A percentile compares a stretch with the other conserved stretches of the same genome.
phyloP scores from a whole-genome alignment of 92 coral and sea anemone species.

The Paragorgia papillata region DNA sequence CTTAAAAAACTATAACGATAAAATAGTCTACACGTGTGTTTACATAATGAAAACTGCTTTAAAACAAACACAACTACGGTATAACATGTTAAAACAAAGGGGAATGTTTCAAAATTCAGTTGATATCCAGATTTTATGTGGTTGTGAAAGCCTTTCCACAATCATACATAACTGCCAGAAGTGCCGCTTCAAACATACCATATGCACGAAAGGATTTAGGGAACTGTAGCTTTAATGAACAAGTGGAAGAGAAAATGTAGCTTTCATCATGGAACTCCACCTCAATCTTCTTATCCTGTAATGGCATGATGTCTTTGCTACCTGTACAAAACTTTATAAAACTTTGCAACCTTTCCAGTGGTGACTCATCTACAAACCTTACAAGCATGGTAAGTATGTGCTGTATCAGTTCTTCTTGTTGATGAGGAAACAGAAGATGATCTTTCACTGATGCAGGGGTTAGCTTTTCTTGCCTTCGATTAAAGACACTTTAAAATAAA shows the following conservation, averaged over 20 bases:
- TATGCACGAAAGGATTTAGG: conserved; percentile 50
- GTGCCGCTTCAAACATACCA: conserved; percentile 46
- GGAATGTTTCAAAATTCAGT: neutral
- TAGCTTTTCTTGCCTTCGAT: conserved; percentile 45
- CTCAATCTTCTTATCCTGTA: conserved; percentile 34
- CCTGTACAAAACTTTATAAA: conserved; percentile 68
- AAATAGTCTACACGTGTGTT: too few relatives aligned
- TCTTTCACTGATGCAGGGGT: conserved; percentile 47
- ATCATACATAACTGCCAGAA: conserved; percentile 54
- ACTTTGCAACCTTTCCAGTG: conserved; percentile 52
- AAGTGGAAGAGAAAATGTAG: conserved; percentile 51
- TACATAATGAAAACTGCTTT: too few relatives aligned
- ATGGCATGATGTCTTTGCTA: conserved; percentile 50
- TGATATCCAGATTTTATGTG: neutral
- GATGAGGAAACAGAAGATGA: conserved; percentile 40
- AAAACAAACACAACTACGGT: too few relatives aligned
- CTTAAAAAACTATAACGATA: too few relatives aligned
- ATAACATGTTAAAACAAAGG: too few relatives aligned
- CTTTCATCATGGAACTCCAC: conserved; percentile 36
- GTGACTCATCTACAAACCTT: conserved; percentile 31
- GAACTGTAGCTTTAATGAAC: conserved; percentile 47
- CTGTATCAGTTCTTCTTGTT: conserved; percentile 10
- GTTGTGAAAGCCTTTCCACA: conserved; percentile 5
- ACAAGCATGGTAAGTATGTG: neutral
- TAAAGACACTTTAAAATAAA: conserved; percentile 53